These are phyloP conservation scores for Lophius piscatorius DNA, from an alignment of 2,113 vertebrate genomes.

Conservation along the genomic window DNA sequence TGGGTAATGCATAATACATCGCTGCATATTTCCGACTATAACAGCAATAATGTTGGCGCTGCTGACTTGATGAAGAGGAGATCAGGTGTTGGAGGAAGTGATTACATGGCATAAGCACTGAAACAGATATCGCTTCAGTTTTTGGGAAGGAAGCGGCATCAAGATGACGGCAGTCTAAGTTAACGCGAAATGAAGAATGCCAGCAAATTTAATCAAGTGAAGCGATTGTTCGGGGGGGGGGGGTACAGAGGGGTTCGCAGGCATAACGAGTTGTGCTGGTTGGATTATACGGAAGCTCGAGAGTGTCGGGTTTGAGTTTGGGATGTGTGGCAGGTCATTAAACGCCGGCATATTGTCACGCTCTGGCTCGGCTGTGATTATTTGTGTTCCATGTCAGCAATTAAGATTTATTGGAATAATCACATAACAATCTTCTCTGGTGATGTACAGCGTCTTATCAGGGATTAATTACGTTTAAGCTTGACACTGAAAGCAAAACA, in stretches of 20 bases:
- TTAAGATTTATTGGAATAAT: constrained; percentile 43
- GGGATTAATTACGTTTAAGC: constrained; percentile 50
- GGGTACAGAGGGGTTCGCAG: constrained; percentile 13
- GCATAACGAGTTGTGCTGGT: constrained; percentile 19
- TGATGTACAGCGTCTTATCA: constrained; percentile 47
- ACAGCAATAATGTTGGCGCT: constrained; percentile 67
- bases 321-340: no score
- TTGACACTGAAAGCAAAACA: no score
- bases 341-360: no score
- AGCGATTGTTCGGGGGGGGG: background rate
- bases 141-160: constrained; percentile 48
- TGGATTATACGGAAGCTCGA: constrained; percentile 11
- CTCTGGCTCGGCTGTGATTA: constrained; percentile 29
- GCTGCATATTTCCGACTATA: constrained; percentile 65
- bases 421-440: constrained; percentile 7
- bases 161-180: constrained; percentile 36
- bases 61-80: constrained; percentile 66
- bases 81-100: constrained; percentile 73
- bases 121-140: constrained; percentile 59
- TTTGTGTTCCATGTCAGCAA: constrained; percentile 30
- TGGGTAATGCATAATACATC: constrained; percentile 77
- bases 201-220: constrained; percentile 34
- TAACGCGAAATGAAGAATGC: constrained; percentile 2
- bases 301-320: no score
- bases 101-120: constrained; percentile 74